Percentiles rank a stretch among this genome's conserved stretches.
Evolutionary conservation across 2,888 invertebrate species (phyloP).

Genomic region (Melikaiella ostensackeni): DNA sequence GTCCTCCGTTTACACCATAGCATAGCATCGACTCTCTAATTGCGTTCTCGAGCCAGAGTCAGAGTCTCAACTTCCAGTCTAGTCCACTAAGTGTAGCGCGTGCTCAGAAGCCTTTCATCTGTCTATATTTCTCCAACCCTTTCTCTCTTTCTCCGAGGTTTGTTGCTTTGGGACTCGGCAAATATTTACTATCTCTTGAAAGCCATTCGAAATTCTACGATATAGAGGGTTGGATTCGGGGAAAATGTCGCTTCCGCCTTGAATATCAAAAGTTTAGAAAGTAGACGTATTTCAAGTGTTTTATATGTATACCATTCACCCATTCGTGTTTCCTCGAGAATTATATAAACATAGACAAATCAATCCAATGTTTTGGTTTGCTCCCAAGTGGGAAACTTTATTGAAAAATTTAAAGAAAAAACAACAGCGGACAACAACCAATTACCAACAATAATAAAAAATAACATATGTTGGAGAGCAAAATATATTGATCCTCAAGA

Average conservation of each 20-base stretch:
- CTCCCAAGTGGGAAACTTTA: not conserved
- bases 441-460: constrained; percentile 5
- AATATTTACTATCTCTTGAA: constrained; percentile 37
- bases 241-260: not conserved
- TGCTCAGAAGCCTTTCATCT: constrained; percentile 32
- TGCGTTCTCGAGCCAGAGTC: constrained; percentile 58
- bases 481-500: no score
- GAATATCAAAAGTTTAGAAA: not conserved
- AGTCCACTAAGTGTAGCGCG: constrained; percentile 25
- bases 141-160: constrained; percentile 17
- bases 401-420: no score
- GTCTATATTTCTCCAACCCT: constrained; percentile 32
- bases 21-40: constrained; percentile 64
- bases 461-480: not conserved
- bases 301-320: not conserved
- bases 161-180: constrained; percentile 36
- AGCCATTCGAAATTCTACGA: not conserved
- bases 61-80: not conserved
- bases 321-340: not conserved
- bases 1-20: constrained; percentile 56
- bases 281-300: not conserved
- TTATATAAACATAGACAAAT: not conserved
- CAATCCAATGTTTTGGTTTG: not conserved
- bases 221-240: constrained; percentile 11
- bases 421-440: not conserved